Conservation (phyloP, 2,797 vertebrate species). For the Rhincodon typus region DNA sequence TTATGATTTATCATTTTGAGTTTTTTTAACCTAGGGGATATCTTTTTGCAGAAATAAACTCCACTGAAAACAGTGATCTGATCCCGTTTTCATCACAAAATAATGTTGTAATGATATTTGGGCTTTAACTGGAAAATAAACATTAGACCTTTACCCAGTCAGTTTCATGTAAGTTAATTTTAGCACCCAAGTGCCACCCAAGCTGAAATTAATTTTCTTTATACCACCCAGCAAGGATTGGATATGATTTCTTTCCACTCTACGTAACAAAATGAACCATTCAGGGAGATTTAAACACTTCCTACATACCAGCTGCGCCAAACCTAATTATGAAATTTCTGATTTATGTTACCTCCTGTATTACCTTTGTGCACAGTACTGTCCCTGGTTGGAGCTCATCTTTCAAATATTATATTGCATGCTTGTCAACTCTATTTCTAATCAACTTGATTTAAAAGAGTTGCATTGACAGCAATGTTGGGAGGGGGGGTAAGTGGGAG, state of each 20-base stretch:
- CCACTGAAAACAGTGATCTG: neutral
- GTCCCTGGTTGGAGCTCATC: neutral
- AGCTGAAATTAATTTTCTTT: neutral
- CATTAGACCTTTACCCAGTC: neutral
- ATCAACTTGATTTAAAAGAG: no score
- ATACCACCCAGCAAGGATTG: no score
- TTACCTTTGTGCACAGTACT: neutral
- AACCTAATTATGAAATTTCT: neutral
- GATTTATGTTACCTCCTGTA: neutral
- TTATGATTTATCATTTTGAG: neutral
- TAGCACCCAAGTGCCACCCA: neutral
- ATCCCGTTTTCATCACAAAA: neutral
- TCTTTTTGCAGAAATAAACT: neutral
- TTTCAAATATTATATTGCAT: neutral
- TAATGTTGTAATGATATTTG: neutral
- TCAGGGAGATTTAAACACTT: neutral
- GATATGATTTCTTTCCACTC: neutral
- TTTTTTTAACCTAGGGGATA: neutral
- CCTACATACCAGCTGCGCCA: neutral
- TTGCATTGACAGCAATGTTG: no score
- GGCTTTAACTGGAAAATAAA: neutral
- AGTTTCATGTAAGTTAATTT: neutral
- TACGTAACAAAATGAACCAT: neutral
- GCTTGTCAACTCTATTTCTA: no score
- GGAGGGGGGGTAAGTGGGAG: no score